Evolutionary conservation across 2,113 vertebrate species (phyloP).

Genomic region (Dromas ardeola): DNA sequence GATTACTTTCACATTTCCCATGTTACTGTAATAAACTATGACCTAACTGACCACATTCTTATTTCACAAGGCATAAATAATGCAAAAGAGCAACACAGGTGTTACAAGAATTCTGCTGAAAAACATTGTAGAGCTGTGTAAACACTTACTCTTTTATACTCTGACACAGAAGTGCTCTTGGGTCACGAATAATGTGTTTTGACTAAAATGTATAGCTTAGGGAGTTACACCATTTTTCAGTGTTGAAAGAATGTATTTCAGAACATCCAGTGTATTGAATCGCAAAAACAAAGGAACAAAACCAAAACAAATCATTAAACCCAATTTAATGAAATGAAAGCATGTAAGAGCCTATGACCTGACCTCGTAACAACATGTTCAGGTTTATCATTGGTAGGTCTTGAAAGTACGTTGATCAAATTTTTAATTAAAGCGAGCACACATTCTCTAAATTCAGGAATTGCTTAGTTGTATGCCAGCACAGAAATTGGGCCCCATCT

Average conservation of each 20-base stretch:
- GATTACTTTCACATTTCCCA: not conserved
- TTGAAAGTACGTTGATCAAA: not conserved
- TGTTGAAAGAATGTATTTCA: constrained; percentile 37
- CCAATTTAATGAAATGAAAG: not conserved
- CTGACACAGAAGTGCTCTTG: constrained; percentile 10
- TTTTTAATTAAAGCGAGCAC: not conserved
- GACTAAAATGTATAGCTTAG: not conserved
- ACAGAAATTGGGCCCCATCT: not conserved
- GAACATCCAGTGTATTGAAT: not conserved
- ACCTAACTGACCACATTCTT: constrained; percentile 23
- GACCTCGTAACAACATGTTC: not conserved
- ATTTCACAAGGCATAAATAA: constrained; percentile 40
- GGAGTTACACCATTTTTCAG: not conserved
- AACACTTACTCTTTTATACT: constrained; percentile 16
- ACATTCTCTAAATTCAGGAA: not conserved
- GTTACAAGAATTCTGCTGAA: constrained; percentile 48
- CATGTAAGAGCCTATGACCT: not conserved
- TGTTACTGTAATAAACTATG: constrained; percentile 37
- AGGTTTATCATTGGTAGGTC: not conserved
- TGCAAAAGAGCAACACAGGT: constrained; percentile 33
- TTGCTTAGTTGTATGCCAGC: not conserved
- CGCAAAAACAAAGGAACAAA: constrained; percentile 6
- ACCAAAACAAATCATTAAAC: not conserved
- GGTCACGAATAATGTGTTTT: constrained; percentile 40
- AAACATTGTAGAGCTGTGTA: constrained; percentile 26